phyloP scores from a whole-genome alignment of 1,140 invertebrate genomes.

The Apis laboriosa region DNA sequence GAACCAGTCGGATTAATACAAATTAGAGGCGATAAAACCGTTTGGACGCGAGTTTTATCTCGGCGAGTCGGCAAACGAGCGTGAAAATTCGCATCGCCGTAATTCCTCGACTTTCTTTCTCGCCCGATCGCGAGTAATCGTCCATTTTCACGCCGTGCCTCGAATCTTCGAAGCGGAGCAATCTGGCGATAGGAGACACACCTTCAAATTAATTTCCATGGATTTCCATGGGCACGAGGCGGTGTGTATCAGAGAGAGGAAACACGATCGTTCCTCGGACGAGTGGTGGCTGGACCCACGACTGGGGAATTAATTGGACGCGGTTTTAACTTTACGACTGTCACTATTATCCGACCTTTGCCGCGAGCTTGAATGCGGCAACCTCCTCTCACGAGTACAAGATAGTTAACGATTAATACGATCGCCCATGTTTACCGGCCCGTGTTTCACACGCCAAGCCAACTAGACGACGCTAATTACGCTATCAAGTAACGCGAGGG shows the following conservation, averaged over 20 bases:
- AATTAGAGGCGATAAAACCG: background rate
- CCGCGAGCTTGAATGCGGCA: slow-evolving; percentile 41
- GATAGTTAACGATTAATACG: slow-evolving; percentile 68
- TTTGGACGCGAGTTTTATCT: slow-evolving; percentile 3
- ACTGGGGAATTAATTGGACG: slow-evolving; percentile 62
- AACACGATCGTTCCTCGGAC: slow-evolving; percentile 40
- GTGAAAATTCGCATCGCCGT: slow-evolving; percentile 1
- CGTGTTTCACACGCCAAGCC: slow-evolving; percentile 63
- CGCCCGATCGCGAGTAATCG: background rate
- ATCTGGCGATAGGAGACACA: background rate
- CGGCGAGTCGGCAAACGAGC: background rate
- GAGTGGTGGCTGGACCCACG: background rate
- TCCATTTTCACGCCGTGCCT: background rate
- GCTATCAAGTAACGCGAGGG: slow-evolving; percentile 66
- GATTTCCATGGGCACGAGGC: slow-evolving; percentile 41
- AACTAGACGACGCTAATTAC: slow-evolving; percentile 64
- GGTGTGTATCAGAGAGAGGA: slow-evolving; percentile 3
- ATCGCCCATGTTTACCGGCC: slow-evolving; percentile 59
- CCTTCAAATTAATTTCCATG: slow-evolving; percentile 58
- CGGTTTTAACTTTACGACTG: slow-evolving; percentile 62
- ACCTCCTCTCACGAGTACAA: slow-evolving; percentile 38
- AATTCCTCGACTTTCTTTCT: background rate
- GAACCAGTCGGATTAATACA: slow-evolving; percentile 1
- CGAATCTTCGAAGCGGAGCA: background rate
- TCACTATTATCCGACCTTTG: slow-evolving; percentile 58